Percentiles rank a stretch among this genome's conserved stretches.
Conservation (phyloP, 2,888 invertebrate genomes). For the Pyralis farinalis region DNA sequence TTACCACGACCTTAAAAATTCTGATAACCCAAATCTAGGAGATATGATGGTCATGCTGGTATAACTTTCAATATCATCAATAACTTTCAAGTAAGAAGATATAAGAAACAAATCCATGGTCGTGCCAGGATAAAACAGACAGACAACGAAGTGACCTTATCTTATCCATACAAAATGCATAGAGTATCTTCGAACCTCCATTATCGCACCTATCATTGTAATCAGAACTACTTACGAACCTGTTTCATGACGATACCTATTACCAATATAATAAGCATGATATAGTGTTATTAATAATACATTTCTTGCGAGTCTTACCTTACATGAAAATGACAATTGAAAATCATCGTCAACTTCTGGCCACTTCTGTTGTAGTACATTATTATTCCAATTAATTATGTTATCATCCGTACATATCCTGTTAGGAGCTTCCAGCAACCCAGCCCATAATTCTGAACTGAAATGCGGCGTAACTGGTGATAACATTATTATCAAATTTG, state of each 20-base stretch:
- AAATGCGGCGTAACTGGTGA: constrained; percentile 96
- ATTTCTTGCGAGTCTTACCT: constrained; percentile 68
- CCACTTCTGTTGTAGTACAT: constrained; percentile 89
- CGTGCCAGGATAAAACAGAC: no score
- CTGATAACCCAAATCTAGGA: no score
- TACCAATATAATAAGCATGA: no score
- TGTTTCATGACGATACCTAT: background rate
- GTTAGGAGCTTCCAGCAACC: constrained; percentile 84
- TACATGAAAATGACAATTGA: constrained; percentile 83
- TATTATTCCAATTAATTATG: constrained; percentile 84
- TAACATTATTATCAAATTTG: constrained; percentile 90
- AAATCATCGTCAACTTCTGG: constrained; percentile 87
- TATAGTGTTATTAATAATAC: background rate
- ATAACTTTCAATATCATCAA: no score
- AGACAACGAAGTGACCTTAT: no score
- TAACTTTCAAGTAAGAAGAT: no score
- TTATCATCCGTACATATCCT: constrained; percentile 67
- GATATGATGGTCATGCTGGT: no score
- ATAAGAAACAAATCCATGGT: no score
- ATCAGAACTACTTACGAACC: background rate
- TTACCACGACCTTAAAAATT: no score
- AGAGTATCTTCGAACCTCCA: no score
- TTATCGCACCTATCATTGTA: no score
- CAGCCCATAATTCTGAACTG: constrained; percentile 94
- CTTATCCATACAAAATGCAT: no score